These are phyloP conservation scores for Netelia fuscicornis DNA, from an alignment of 2,888 invertebrate genomes.

Conservation along the genomic window DNA sequence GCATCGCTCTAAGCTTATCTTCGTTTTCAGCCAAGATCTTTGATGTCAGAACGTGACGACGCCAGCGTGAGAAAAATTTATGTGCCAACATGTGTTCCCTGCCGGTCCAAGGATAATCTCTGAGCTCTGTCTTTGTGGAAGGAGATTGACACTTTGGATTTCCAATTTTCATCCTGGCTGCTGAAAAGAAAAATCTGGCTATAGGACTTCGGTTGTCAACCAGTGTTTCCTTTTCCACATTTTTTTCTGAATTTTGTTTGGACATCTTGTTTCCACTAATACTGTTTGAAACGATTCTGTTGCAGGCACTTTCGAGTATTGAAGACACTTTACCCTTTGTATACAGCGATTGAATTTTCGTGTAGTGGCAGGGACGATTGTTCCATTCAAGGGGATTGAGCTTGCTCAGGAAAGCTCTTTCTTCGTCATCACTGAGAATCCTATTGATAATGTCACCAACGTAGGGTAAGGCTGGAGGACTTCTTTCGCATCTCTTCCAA, in stretches of 20 bases:
- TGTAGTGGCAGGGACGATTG: conserved; percentile 10
- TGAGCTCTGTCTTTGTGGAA: background rate
- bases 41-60: conserved; percentile 62
- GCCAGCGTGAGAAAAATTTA: conserved; percentile 75
- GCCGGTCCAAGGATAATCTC: conserved; percentile 53
- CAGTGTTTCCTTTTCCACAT: conserved; percentile 2
- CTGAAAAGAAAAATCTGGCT: conserved; percentile 63
- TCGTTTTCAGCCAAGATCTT: conserved; percentile 67
- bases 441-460: conserved; percentile 85
- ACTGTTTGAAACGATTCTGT: conserved; percentile 10
- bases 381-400: conserved; percentile 3
- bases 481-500: conserved; percentile 83
- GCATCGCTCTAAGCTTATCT: conserved; percentile 69
- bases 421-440: conserved; percentile 83
- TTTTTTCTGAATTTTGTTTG: background rate
- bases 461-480: conserved; percentile 85
- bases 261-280: background rate
- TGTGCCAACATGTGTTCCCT: conserved; percentile 71
- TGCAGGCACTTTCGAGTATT: background rate
- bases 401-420: background rate
- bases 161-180: conserved; percentile 61
- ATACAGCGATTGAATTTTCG: background rate
- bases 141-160: conserved; percentile 25
- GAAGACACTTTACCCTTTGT: background rate
- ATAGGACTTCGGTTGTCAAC: conserved; percentile 32